Evolutionary conservation across 2,113 vertebrate species (phyloP).

Genomic region (Austrofundulus limnaeus): DNA sequence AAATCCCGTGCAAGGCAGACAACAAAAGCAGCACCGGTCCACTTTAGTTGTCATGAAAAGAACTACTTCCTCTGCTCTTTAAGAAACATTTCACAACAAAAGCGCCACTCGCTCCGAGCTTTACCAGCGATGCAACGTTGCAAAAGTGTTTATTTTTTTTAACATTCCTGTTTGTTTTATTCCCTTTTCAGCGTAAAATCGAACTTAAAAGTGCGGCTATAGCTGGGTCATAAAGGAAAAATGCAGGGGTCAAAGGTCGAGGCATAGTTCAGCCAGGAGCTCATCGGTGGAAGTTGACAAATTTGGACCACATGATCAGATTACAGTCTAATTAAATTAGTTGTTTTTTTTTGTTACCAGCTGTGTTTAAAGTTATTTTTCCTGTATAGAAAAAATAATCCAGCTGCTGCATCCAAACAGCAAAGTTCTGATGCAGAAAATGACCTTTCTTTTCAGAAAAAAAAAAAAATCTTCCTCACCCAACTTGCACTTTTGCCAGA

Average conservation of each 20-base stretch:
- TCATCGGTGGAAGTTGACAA: conserved; percentile 56
- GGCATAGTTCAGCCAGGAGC: conserved; percentile 63
- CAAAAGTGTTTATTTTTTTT: too few species aligned
- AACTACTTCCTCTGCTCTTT: conserved; percentile 67
- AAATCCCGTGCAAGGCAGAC: conserved; percentile 49
- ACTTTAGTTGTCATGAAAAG: conserved; percentile 62
- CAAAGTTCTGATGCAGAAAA: background rate
- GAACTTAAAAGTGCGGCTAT: conserved; percentile 29
- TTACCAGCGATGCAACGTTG: too few species aligned
- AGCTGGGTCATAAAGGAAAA: conserved; percentile 12
- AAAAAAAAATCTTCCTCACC: conserved; percentile 3
- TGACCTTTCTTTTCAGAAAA: conserved; percentile 10
- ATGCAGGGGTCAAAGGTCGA: conserved; percentile 62
- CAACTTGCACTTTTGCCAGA: conserved; percentile 21
- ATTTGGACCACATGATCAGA: conserved; percentile 68
- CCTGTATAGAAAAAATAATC: conserved; percentile 14
- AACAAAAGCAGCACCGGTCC: conserved; percentile 62
- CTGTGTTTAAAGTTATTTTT: conserved; percentile 23
- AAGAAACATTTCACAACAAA: conserved; percentile 39
- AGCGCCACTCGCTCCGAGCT: too few species aligned
- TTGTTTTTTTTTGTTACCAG: conserved; percentile 30
- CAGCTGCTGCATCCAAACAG: conserved; percentile 14
- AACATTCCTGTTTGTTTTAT: too few species aligned
- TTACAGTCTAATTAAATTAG: conserved; percentile 58
- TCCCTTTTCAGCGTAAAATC: conserved; percentile 18